Evolutionary conservation across 2,113 vertebrate genomes (phyloP).

Genomic region (Megaleporinus macrocephalus): DNA sequence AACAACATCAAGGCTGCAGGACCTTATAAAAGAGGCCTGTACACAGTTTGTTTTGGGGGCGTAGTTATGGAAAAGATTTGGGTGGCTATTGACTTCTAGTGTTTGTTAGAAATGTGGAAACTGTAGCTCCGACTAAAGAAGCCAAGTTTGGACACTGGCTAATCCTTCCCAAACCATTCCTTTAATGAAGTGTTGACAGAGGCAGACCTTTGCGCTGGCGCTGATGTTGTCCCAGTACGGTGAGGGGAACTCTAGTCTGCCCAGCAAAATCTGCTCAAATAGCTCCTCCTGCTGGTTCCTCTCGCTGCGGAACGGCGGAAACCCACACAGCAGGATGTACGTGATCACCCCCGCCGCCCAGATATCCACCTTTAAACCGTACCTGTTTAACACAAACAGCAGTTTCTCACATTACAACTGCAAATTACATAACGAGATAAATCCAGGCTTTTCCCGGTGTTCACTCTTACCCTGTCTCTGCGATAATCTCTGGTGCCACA

Average conservation of each 20-base stretch:
- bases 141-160: not conserved
- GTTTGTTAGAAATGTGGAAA: no score
- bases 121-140: no score
- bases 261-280: constrained; percentile 96
- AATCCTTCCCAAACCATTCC: no score
- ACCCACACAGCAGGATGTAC: constrained; percentile 97
- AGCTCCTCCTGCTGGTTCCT: constrained; percentile 96
- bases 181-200: not conserved
- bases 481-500: constrained; percentile 97
- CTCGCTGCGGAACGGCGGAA: constrained; percentile 97
- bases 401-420: not conserved
- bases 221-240: constrained; percentile 98
- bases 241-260: constrained; percentile 94
- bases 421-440: no score
- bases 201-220: constrained; percentile 87
- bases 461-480: constrained; percentile 93
- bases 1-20: no score
- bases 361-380: constrained; percentile 97
- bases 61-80: no score
- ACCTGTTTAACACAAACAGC: constrained; percentile 73
- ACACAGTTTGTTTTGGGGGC: no score
- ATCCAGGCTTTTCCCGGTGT: no score
- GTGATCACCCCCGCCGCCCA: constrained; percentile 98
- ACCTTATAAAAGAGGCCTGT: no score
- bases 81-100: no score